Conservation (phyloP, 53 echinoderm and acorn worm genomes). For the Hippasteria phrygiana region DNA sequence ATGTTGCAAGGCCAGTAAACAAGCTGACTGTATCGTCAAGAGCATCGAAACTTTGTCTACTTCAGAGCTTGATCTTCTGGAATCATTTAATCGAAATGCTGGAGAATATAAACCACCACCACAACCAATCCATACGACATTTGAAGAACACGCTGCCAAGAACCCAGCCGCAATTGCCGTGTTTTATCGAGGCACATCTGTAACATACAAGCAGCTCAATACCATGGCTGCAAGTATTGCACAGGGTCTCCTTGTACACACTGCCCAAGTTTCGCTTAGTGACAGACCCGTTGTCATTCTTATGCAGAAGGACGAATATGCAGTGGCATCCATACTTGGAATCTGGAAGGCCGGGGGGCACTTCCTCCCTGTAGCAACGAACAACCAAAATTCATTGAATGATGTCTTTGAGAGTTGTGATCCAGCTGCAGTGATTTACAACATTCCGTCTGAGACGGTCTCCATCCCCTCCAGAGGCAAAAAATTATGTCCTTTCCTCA, state of each 20-base stretch:
- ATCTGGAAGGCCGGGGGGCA: slow-evolving; percentile 55
- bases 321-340: slow-evolving; percentile 34
- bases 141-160: slow-evolving; percentile 32
- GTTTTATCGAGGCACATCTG: not conserved
- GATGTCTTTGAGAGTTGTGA: slow-evolving; percentile 19
- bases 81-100: slow-evolving; percentile 4
- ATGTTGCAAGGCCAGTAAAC: not conserved
- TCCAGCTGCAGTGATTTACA: slow-evolving; percentile 30
- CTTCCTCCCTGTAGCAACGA: slow-evolving; percentile 34
- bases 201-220: slow-evolving; percentile 22
- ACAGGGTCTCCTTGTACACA: not conserved
- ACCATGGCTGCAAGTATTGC: slow-evolving; percentile 28
- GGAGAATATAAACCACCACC: not conserved
- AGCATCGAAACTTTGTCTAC: slow-evolving; percentile 34
- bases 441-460: not conserved
- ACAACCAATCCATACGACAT: slow-evolving; percentile 19
- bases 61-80: slow-evolving; percentile 12
- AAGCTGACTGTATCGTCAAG: not conserved
- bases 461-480: not conserved
- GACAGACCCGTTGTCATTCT: slow-evolving; percentile 22
- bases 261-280: not conserved
- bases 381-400: slow-evolving; percentile 36
- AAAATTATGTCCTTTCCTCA: not conserved
- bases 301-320: slow-evolving; percentile 42
- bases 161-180: slow-evolving; percentile 22